Base-by-base conservation (phyloP, 2,797 vertebrate species). In the Cryptoprocta ferox region DNA sequence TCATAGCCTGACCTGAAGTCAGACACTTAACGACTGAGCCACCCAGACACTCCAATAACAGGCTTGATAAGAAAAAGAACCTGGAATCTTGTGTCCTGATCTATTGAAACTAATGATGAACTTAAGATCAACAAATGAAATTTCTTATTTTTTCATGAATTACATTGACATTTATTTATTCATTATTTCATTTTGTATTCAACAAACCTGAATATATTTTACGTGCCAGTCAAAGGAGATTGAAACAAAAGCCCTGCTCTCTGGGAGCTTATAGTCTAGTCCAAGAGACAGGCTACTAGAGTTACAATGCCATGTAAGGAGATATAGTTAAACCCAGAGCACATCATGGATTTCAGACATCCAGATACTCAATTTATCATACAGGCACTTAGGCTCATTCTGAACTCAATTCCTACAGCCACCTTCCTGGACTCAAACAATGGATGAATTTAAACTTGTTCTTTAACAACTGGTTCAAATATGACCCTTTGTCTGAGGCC, bases 161-260 rank as follows among this genome's bases (percentile, higher is more conserved):
- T 75, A 5, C 9, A 61, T 39, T 53, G 18, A 19, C 6, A 86
- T 66, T 85, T 6, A 37, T 71, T 71, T 39, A 45, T 73, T 89
- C 15, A 61, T 90, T 75, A 66, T 71, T 79, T 78, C 21, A 42
- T 82, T 56, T 35, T 96, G 93, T 80, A 87, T 42, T 80, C 19
- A 80, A 75, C 59, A 71, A 61, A 50, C 71, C 61, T 75, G 16
- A 86, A 59, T 50, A 19, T 12, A 5, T 18, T 91, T 93, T 59
- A 30, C 19, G 13, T 56, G 56, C 13, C 16, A 84, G 16, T 48
- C 35, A 81, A 45, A 61, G 2, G 84, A 6, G 9, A 37, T 0
- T 45, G 59, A 65, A 84, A 61, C 45, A 50, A n/a, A 89, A 56
- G 2, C 26, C 32, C 9, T 65, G 26, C 12, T 86, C 37, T 50